These are phyloP conservation scores for Endomychus coccineus DNA, from an alignment of 2,888 invertebrate species.

Conservation along the genomic window DNA sequence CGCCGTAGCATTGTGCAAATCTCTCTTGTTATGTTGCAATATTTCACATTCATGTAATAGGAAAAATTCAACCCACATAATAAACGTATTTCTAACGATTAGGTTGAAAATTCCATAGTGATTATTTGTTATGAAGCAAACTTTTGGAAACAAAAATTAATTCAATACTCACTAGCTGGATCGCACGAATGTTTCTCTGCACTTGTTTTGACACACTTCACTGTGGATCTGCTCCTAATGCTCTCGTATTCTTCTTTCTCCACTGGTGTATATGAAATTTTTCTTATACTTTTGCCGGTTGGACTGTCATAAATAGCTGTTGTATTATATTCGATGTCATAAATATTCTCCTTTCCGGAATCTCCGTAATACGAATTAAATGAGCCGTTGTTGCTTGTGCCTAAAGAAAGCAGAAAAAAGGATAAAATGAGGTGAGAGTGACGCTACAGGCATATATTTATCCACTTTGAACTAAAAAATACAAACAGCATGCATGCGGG, in stretches of 20 bases:
- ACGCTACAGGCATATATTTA: not conserved
- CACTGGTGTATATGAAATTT: constrained; percentile 39
- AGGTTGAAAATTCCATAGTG: too few species aligned
- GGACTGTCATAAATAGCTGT: constrained; percentile 40
- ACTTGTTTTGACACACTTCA: constrained; percentile 38
- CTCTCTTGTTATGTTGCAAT: too few species aligned
- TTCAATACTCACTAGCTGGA: constrained; percentile 39
- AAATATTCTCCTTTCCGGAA: constrained; percentile 37
- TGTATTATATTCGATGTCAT: constrained; percentile 41
- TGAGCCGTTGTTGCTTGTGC: constrained; percentile 31
- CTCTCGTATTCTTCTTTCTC: constrained; percentile 37
- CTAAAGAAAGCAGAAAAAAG: constrained; percentile 3
- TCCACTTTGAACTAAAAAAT: constrained; percentile 1
- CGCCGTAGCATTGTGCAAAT: too few species aligned
- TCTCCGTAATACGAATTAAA: constrained; percentile 45
- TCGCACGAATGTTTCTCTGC: constrained; percentile 41
- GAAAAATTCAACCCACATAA: too few species aligned
- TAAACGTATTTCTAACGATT: too few species aligned
- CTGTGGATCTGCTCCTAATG: constrained; percentile 40
- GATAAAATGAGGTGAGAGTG: not conserved
- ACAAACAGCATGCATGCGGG: not conserved
- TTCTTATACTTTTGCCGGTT: constrained; percentile 38
- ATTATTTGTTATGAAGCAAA: too few species aligned
- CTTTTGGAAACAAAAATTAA: too few species aligned
- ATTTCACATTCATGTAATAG: too few species aligned